These are phyloP conservation scores for Melikaiella ostensackeni DNA, from an alignment of 2,888 invertebrate genomes.

Conservation along the genomic window DNA sequence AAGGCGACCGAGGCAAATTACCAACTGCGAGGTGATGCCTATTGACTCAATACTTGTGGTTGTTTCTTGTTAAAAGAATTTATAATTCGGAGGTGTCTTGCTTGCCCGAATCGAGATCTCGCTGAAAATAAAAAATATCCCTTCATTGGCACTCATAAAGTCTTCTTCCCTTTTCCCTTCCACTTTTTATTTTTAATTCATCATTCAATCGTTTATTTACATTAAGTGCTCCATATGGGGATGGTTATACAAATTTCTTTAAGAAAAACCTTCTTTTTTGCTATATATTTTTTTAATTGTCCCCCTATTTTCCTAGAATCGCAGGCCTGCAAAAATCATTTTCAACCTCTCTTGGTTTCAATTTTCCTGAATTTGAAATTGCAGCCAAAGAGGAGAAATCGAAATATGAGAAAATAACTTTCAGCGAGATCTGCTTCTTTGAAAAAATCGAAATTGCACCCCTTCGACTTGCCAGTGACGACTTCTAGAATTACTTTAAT, in stretches of 20 bases:
- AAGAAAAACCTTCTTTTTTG: too few relatives aligned
- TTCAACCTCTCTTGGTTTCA: neutral
- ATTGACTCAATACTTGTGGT: conserved; percentile 59
- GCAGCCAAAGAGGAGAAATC: conserved; percentile 1
- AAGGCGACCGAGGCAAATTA: conserved; percentile 47
- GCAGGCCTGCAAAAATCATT: neutral
- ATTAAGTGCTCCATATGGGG: neutral
- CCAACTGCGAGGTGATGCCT: conserved; percentile 44
- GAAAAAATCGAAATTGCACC: conserved; percentile 32
- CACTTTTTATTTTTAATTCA: conserved; percentile 38
- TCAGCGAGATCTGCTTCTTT: conserved; percentile 59
- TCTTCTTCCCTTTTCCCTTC: conserved; percentile 39
- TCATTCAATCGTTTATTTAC: neutral
- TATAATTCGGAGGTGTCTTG: conserved; percentile 60
- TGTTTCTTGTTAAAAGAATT: conserved; percentile 64
- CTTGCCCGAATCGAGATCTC: conserved; percentile 62
- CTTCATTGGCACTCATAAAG: conserved; percentile 23
- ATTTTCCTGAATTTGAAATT: neutral
- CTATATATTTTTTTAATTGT: too few relatives aligned
- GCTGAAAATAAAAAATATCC: conserved; percentile 60
- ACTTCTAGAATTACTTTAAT: neutral
- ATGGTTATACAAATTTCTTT: neutral
- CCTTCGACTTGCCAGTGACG: conserved; percentile 13
- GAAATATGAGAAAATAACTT: conserved; percentile 45
- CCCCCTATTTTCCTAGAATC: too few relatives aligned